Evolutionary conservation across 2,113 vertebrate species (phyloP), one percentile per base, ranked within the genome.

Genomic region (Pionites leucogaster): DNA sequence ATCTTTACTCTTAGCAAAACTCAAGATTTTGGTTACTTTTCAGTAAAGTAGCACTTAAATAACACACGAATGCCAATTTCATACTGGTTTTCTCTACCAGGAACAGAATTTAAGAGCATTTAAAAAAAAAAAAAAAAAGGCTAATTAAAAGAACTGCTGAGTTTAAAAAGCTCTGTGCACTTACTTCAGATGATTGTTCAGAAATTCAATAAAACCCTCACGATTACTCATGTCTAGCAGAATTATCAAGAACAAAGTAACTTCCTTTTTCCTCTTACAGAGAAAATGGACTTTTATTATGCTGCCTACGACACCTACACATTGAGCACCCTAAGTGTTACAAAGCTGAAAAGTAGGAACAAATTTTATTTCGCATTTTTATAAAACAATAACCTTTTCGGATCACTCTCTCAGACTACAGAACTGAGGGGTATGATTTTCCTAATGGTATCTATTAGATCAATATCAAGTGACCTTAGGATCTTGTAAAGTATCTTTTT

Each of bases 251-350:
- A 82, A n/a, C 55, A 93, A 93, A 93, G 79, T 74, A 90, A 88
- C 75, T 90, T 91, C 84, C 59, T 88, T 88, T 89, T 79, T 62
- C 27, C 7, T 83, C 23, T 90, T 42, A 50, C 9, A 60, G 17
- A 78, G 72, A 92, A 95, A 96, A 93, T 68, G 85, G 96, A 92
- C 88, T 95, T 93, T 41, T 55, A 78, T 94, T 96, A 88, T 74
- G n/a, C 86, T 92, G 93, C 68, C 90, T 81, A 81, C 84, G 80
- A 92, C 88, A 93, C 85, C 88, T 88, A 90, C 76, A 53, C 72
- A 41, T 17, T 60, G 29, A 88, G 39, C 83, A 95, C 64, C 39
- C 33, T 31, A 35, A 82, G 19, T 37, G 44, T 74, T 79, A 79
- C 70, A 86, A 83, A 92, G 60, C 27, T 95, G 60, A 90, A 88